phyloP scores from a whole-genome alignment of 2,797 vertebrate genomes.

The Neostethus bicornis region DNA sequence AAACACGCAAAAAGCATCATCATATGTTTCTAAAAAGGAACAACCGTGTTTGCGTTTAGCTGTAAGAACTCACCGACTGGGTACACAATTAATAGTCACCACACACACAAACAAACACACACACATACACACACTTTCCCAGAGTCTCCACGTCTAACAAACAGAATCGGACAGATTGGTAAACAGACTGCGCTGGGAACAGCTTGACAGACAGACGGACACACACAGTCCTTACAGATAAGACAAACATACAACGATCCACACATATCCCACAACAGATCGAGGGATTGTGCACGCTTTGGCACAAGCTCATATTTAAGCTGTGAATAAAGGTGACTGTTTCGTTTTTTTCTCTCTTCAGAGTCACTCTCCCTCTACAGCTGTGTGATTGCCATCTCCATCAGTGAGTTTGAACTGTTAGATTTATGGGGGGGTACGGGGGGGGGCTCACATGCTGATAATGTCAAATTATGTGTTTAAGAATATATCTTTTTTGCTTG shows the following conservation, averaged over 20 bases:
- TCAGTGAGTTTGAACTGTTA: constrained; percentile 67
- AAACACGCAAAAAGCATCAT: not conserved
- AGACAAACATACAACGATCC: constrained; percentile 64
- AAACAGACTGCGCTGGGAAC: constrained; percentile 68
- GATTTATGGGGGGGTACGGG: no score
- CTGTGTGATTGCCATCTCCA: constrained; percentile 70
- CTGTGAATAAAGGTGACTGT: constrained; percentile 39
- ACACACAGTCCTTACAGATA: constrained; percentile 61
- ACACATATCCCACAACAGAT: constrained; percentile 62
- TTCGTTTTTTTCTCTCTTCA: constrained; percentile 40
- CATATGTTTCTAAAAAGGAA: not conserved
- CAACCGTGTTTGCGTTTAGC: constrained; percentile 2
- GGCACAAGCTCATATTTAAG: constrained; percentile 21
- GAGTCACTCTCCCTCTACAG: constrained; percentile 76
- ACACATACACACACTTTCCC: constrained; percentile 30
- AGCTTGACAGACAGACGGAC: constrained; percentile 74
- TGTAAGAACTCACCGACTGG: constrained; percentile 30
- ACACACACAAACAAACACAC: constrained; percentile 15
- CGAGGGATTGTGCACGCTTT: constrained; percentile 38
- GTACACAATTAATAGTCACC: constrained; percentile 53
- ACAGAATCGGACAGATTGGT: constrained; percentile 75
- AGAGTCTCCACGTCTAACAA: constrained; percentile 68
- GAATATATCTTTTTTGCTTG: not conserved
- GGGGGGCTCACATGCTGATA: no score
- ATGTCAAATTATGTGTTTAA: no score